Percentiles rank a stretch among this genome's conserved stretches.
phyloP scores from a whole-genome alignment of 2,797 vertebrate genomes.

The Discoglossus pictus region DNA sequence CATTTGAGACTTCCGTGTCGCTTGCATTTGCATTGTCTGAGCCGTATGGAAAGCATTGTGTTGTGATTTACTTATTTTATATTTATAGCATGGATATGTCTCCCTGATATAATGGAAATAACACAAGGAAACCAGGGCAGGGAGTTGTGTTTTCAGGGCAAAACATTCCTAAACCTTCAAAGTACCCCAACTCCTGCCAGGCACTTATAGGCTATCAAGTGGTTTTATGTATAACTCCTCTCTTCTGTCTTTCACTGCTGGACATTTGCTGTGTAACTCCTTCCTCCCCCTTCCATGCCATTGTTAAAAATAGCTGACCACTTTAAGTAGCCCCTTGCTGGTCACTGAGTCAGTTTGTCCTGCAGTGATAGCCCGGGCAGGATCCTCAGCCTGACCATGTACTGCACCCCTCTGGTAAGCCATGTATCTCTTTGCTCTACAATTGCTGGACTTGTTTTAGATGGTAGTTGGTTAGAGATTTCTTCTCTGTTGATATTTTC shows the following conservation, averaged over 20 bases:
- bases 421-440: neutral
- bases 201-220: conserved; percentile 21
- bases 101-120: too few relatives aligned
- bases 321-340: conserved; percentile 42
- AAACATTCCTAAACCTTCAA: neutral
- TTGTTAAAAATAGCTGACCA: conserved; percentile 54
- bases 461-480: too few relatives aligned
- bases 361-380: conserved; percentile 22
- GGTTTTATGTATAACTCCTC: conserved; percentile 35
- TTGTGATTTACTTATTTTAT: too few relatives aligned
- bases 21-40: too few relatives aligned
- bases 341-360: conserved; percentile 43
- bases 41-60: too few relatives aligned
- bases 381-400: conserved; percentile 35
- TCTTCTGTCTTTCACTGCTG: conserved; percentile 50
- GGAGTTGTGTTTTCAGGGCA: too few relatives aligned
- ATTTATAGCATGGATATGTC: too few relatives aligned
- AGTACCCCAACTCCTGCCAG: conserved; percentile 1
- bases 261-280: conserved; percentile 49
- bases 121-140: too few relatives aligned
- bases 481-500: too few relatives aligned
- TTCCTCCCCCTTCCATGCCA: conserved; percentile 49
- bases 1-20: too few relatives aligned
- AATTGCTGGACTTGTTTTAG: neutral
- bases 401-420: conserved; percentile 35